Evolutionary conservation across 1,140 invertebrate genomes (phyloP), one percentile per base, ranked within the genome.

Genomic region (Danaus melanippus): DNA sequence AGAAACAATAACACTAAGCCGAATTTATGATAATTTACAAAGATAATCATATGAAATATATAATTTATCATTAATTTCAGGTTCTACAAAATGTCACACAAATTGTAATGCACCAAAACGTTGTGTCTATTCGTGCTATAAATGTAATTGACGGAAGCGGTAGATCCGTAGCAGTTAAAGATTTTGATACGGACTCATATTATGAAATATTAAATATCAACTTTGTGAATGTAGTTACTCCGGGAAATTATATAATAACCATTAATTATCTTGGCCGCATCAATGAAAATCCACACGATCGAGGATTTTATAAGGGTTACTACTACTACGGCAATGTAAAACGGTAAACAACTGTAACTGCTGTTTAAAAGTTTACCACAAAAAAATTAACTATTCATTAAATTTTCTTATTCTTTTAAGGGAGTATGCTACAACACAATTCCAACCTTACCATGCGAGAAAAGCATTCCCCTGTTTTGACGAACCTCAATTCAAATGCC

Each of bases 401-500:
- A 10, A 42, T 21, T 43, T 12, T 43, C 11, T 52, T 41, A 52
- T 17, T 48, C 42, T 42, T 79, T 73, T 8, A 60, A 92, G 92
- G 50, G 89, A 88, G 78, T 77, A 93, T 48, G 91, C 89, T 0
- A 90, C 90, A 3, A 95, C 95, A 0, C 94, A 97, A 71, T 96
- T 97, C 76, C 90, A 96, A 69, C 92, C 94, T 0, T 90, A 89
- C 42, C 89, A 93, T 66, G 95, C 96, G 1, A 89, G 96, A 53
- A 89, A 90, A 60, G 94, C 94, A 0, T 97, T 97, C 74, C 96
- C 96, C 0, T 96, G 94, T 71, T 97, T 96, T 71, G 96, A 97
- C 69, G 96, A 97, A 70, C 96, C 96, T 0, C 89, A 90, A 9
- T 93, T 95, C 62, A 97, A 97, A 84, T 92, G 95, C 1, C 59